These are phyloP conservation scores for Cliona cf. orientalis DNA, from an alignment of 37 sponge, comb jelly and placozoan species.

Conservation along the genomic window DNA sequence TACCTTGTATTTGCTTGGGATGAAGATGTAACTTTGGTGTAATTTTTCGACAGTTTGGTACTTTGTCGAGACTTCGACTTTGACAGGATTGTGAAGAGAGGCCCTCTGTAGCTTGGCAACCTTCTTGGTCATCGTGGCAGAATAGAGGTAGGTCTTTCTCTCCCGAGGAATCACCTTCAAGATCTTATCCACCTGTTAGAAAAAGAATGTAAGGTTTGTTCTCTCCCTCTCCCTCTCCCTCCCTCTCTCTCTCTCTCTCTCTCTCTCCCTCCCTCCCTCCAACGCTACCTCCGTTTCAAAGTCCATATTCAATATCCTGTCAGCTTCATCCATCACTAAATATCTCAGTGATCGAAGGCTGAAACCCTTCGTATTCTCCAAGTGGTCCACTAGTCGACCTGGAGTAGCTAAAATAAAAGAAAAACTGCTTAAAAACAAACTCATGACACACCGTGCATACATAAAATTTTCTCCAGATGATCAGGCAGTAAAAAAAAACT, in stretches of 20 bases:
- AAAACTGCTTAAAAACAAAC: neutral
- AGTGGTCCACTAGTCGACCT: slow-evolving; percentile 96
- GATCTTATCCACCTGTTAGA: slow-evolving; percentile 88
- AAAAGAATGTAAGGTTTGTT: neutral
- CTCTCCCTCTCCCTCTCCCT: no score
- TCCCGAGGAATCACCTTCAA: slow-evolving; percentile 90
- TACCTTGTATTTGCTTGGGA: slow-evolving; percentile 95
- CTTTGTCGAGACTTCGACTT: slow-evolving; percentile 97
- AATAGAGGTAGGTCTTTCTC: slow-evolving; percentile 91
- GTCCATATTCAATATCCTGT: slow-evolving; percentile 98
- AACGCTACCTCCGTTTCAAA: slow-evolving; percentile 90
- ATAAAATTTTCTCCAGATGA: neutral
- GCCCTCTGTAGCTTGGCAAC: slow-evolving; percentile 98
- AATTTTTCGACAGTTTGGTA: slow-evolving; percentile 97
- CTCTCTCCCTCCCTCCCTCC: no score
- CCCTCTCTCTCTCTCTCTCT: no score
- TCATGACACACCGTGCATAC: neutral
- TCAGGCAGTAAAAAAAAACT: neutral
- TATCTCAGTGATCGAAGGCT: slow-evolving; percentile 82
- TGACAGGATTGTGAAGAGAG: slow-evolving; percentile 92
- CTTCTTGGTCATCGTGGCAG: slow-evolving; percentile 99
- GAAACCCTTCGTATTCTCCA: slow-evolving; percentile 99
- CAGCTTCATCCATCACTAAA: slow-evolving; percentile 99
- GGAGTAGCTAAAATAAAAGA: slow-evolving; percentile 83
- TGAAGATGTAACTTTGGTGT: slow-evolving; percentile 94